Conservation (phyloP, 2,113 vertebrate species). For the Siphamia tubifer region DNA sequence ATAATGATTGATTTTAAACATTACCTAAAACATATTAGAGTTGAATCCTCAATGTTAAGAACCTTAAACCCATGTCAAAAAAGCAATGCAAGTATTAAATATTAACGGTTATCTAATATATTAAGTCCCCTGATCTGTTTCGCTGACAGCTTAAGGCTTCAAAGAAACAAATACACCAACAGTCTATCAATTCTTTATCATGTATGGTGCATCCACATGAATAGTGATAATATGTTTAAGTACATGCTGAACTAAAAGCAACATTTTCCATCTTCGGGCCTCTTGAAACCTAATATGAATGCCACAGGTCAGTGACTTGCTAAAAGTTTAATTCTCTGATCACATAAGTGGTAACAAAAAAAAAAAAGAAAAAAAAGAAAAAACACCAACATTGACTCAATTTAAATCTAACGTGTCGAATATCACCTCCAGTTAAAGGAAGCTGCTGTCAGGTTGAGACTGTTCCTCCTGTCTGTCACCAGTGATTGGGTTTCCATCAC, state of each 20-base stretch:
- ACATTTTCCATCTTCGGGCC: conserved; percentile 15
- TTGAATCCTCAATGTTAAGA: too few relatives aligned
- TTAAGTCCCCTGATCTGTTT: too few relatives aligned
- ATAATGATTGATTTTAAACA: too few relatives aligned
- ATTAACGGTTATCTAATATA: too few relatives aligned
- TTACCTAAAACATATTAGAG: too few relatives aligned
- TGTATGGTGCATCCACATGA: neutral
- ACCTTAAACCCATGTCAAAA: too few relatives aligned
- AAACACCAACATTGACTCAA: conserved; percentile 7
- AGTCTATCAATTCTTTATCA: neutral
- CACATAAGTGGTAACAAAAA: conserved; percentile 71
- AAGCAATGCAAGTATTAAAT: too few relatives aligned
- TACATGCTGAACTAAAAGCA: neutral
- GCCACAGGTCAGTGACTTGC: conserved; percentile 51
- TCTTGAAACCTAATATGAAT: conserved; percentile 64
- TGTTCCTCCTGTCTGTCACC: conserved; percentile 31
- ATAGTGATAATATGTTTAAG: neutral
- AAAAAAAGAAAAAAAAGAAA: conserved; percentile 1
- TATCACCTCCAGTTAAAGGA: conserved; percentile 67
- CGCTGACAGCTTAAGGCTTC: too few relatives aligned
- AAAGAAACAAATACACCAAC: neutral
- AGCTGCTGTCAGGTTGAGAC: conserved; percentile 19
- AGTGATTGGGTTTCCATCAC: conserved; percentile 52
- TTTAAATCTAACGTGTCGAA: conserved; percentile 68
- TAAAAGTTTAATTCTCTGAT: conserved; percentile 83